Base-by-base conservation (phyloP, 2,797 vertebrate species). In the Hybognathus amarus region DNA sequence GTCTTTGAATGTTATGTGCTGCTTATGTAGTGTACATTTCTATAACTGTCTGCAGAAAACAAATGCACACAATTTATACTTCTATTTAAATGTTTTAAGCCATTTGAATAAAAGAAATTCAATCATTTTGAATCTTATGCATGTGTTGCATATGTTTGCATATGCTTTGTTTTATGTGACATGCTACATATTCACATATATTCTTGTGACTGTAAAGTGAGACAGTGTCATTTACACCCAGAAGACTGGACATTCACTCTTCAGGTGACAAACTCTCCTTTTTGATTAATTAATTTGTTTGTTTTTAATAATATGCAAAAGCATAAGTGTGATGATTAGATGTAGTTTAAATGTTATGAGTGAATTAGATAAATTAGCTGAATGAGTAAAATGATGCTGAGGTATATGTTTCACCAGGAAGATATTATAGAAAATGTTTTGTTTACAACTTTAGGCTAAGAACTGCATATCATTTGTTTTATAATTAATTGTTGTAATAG, bases 111-210 rank as follows among this genome's bases (percentile, higher is more conserved):
- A 18, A 50, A 18, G 0, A 18, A 17, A 17, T 6, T 18, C 6
- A 18, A 50, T 50, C 47, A 50, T 50, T 50, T 50, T 50, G 15
- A 18, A 50, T 18, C 5, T 17, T 50, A 2, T 50, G 17, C 47
- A 18, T 18, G 47, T 50, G 45, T 52, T 52, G n/a, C 15, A 27
- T 18, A 10, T 47, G 70, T 73, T 64, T 77, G 76, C 76, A 77
- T 77, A 64, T 47, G 24, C 64, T 77, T 77, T 77, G 59, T 42
- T 77, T 77, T 64, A 30, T 64, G 9, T 33, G 70, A 20, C 10
- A 73, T 38, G 18, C 12, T 38, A 33, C 11, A 47, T 61, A 64
- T 75, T 50, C 30, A 42, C 5, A 69, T 42, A 33, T 10, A 38
- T 22, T 5, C 27, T 73, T 52, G 17, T 47, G 76, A 77, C 54